phyloP scores from a whole-genome alignment of 2,797 vertebrate genomes.

The Kryptolebias ocellatus region DNA sequence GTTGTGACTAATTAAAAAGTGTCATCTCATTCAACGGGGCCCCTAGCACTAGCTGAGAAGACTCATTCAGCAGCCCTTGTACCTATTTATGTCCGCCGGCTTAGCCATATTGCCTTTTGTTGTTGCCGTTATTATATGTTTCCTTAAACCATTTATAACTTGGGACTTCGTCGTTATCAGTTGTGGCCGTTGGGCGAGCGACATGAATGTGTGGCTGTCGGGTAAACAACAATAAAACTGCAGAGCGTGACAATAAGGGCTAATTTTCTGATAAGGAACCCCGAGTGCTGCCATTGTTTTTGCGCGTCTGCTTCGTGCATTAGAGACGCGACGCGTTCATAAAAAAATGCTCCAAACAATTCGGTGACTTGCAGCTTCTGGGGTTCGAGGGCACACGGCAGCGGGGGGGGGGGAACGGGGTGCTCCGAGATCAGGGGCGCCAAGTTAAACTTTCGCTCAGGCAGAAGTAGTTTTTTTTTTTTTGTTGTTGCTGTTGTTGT shows the following conservation, averaged over 20 bases:
- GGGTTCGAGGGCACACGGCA: constrained; percentile 11
- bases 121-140: neutral
- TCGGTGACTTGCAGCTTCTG: constrained; percentile 4
- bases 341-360: constrained; percentile 9
- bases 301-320: neutral
- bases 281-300: neutral
- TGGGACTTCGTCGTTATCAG: neutral
- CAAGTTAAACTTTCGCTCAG: constrained; percentile 44
- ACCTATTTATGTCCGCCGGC: neutral
- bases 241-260: neutral
- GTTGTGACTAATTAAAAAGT: neutral
- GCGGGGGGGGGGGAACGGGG: constrained; percentile 33
- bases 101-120: neutral
- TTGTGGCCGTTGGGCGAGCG: neutral
- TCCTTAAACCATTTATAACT: neutral
- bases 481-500: constrained; percentile 4
- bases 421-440: constrained; percentile 46
- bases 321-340: neutral
- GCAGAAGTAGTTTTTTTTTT: constrained; percentile 22
- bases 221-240: constrained; percentile 2
- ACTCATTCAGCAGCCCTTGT: neutral
- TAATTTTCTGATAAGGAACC: constrained; percentile 5
- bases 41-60: neutral
- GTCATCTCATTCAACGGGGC: neutral
- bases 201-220: neutral